phyloP scores from a whole-genome alignment of 2,888 invertebrate genomes.

The Panzeria rudis region DNA sequence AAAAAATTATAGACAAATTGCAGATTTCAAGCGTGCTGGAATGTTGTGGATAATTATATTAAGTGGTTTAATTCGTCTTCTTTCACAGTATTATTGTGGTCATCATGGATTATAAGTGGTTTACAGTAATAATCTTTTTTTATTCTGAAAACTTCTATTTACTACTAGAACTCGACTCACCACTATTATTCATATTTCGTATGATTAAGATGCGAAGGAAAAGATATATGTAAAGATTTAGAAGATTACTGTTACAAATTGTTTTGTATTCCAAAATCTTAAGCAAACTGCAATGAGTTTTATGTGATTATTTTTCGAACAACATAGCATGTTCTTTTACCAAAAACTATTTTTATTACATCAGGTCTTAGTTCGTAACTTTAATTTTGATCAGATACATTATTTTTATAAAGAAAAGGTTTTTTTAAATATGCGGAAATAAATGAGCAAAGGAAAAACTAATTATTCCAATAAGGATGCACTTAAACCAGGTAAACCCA shows the following conservation, averaged over 20 bases:
- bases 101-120: constrained; percentile 42
- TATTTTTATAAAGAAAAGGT: no score
- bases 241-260: background rate
- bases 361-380: no score
- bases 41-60: constrained; percentile 51
- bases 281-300: no score
- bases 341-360: background rate
- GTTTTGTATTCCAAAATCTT: no score
- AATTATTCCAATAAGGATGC: no score
- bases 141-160: background rate
- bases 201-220: background rate
- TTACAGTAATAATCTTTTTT: constrained; percentile 13
- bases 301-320: no score
- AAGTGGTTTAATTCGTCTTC: constrained; percentile 18
- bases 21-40: constrained; percentile 66
- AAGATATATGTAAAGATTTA: background rate
- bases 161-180: background rate
- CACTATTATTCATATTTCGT: background rate
- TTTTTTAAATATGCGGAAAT: no score
- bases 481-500: no score
- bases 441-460: no score
- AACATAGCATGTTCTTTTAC: no score
- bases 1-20: constrained; percentile 34
- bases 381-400: no score
- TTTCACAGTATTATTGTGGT: constrained; percentile 34